These are phyloP conservation scores for Polypedilum pembai DNA, from an alignment of 1,140 invertebrate genomes.

Conservation along the genomic window DNA sequence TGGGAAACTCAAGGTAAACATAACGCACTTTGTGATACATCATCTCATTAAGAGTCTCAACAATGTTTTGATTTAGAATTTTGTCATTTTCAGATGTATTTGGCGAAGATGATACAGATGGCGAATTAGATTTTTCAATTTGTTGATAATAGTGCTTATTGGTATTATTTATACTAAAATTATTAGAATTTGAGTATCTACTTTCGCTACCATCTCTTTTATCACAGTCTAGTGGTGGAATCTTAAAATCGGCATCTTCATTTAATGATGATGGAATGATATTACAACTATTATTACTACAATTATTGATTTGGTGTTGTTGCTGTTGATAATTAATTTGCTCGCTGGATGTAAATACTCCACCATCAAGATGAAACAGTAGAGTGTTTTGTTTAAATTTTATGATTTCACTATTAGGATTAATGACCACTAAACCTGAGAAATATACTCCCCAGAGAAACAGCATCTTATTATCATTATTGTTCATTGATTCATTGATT, in stretches of 20 bases:
- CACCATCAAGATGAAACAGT: conserved; percentile 80
- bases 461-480: conserved; percentile 48
- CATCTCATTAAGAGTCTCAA: background rate
- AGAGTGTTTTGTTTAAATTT: conserved; percentile 70
- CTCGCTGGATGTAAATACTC: conserved; percentile 61
- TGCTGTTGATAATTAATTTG: conserved; percentile 7
- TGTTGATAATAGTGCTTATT: background rate
- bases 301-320: background rate
- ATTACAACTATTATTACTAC: background rate
- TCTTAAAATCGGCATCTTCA: background rate
- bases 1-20: conserved; percentile 43
- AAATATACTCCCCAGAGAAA: conserved; percentile 81
- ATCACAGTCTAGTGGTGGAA: background rate
- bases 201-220: background rate
- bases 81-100: background rate
- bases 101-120: background rate
- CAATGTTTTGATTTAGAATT: background rate
- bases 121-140: background rate
- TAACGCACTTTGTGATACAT: conserved; percentile 36
- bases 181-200: background rate
- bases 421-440: conserved; percentile 62
- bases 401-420: conserved; percentile 40
- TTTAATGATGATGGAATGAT: conserved; percentile 13
- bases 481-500: background rate
- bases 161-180: background rate